Conservation (phyloP, 23 tunicate species). For the Styela clava region DNA sequence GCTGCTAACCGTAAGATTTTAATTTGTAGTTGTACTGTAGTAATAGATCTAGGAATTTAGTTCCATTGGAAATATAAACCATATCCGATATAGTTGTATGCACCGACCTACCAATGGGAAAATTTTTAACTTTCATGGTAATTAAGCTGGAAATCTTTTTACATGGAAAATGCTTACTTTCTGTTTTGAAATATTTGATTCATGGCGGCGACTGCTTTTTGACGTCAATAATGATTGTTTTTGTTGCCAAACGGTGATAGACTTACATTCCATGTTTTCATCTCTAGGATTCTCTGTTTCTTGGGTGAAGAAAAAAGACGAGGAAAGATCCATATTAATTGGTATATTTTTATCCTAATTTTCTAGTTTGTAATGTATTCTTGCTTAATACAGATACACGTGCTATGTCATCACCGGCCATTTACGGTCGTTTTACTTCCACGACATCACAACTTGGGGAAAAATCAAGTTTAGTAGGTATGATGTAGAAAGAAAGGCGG, state of each 20-base stretch:
- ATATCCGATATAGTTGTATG: background rate
- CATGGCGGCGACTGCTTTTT: no score
- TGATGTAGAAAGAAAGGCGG: background rate
- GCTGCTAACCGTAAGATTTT: constrained; percentile 50
- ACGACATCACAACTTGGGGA: background rate
- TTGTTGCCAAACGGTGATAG: no score
- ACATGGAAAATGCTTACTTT: no score
- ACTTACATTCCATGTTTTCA: constrained; percentile 1
- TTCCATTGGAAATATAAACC: background rate
- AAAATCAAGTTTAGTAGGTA: constrained; percentile 8
- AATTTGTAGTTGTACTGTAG: no score
- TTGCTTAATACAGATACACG: background rate
- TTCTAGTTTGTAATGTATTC: no score
- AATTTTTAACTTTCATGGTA: background rate
- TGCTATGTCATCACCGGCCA: background rate
- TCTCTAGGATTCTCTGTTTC: constrained; percentile 83
- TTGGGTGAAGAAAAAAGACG: constrained; percentile 73
- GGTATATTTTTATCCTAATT: constrained; percentile 53
- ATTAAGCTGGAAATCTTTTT: no score
- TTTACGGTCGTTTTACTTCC: background rate
- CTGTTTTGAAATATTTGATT: no score
- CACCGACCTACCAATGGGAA: background rate
- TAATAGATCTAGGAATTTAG: background rate
- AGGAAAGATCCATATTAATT: constrained; percentile 74
- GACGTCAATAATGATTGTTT: no score